These are phyloP conservation scores for Nothocercus julius DNA, from an alignment of 2,113 vertebrate genomes.

Conservation along the genomic window DNA sequence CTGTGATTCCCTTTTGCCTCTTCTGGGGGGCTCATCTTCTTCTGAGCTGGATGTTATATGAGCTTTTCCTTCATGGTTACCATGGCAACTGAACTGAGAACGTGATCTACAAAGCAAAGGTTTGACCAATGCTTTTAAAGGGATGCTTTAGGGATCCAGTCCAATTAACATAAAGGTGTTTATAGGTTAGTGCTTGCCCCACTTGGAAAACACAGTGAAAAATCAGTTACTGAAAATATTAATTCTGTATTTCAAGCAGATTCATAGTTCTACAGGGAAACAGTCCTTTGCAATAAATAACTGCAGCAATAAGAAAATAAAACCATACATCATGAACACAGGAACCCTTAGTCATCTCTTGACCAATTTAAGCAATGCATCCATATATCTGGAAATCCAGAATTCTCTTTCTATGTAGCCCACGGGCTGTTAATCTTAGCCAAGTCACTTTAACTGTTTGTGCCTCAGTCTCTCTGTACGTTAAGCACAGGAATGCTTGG, in stretches of 20 bases:
- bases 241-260: constrained; percentile 11
- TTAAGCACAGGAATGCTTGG: neutral
- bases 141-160: neutral
- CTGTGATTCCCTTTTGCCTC: neutral
- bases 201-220: neutral
- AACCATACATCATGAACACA: neutral
- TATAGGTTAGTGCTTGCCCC: neutral
- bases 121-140: neutral
- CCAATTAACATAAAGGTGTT: neutral
- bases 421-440: neutral
- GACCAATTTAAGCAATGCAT: neutral
- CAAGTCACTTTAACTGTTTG: neutral
- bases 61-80: neutral
- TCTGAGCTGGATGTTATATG: neutral
- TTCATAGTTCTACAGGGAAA: neutral
- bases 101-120: neutral
- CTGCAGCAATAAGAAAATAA: constrained; percentile 15
- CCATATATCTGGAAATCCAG: neutral
- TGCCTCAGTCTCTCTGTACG: neutral
- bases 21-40: neutral
- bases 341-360: neutral
- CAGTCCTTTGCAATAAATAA: neutral
- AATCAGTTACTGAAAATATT: neutral
- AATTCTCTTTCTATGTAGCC: neutral
- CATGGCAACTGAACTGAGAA: neutral